These are phyloP conservation scores for Anthoptus insignis DNA, from an alignment of 2,888 invertebrate genomes.

Conservation along the genomic window DNA sequence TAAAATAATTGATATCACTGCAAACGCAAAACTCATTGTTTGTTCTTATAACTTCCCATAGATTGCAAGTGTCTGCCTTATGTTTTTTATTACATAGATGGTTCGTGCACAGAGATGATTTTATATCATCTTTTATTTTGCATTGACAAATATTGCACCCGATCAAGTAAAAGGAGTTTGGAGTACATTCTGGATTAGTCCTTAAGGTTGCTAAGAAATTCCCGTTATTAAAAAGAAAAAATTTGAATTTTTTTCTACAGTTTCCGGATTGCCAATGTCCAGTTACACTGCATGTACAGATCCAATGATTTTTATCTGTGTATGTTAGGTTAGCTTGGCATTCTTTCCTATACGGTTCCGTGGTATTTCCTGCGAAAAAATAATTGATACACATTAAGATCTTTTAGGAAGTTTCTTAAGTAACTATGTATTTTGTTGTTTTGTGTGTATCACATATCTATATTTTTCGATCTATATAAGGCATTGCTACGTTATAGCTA, in stretches of 20 bases:
- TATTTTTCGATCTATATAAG: too few relatives aligned
- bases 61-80: slow-evolving; percentile 58
- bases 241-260: slow-evolving; percentile 56
- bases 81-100: slow-evolving; percentile 54
- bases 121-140: slow-evolving; percentile 49
- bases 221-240: slow-evolving; percentile 46
- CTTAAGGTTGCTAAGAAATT: slow-evolving; percentile 38
- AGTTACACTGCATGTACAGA: slow-evolving; percentile 59
- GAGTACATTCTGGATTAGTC: slow-evolving; percentile 57
- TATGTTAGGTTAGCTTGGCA: slow-evolving; percentile 52
- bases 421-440: too few relatives aligned
- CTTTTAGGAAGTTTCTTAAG: too few relatives aligned
- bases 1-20: slow-evolving; percentile 60
- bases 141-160: slow-evolving; percentile 69
- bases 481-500: too few relatives aligned
- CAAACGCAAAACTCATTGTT: slow-evolving; percentile 61
- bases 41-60: slow-evolving; percentile 60
- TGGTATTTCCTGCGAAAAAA: slow-evolving; percentile 34
- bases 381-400: too few relatives aligned
- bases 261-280: slow-evolving; percentile 62
- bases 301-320: slow-evolving; percentile 51
- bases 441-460: too few relatives aligned
- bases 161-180: slow-evolving; percentile 55
- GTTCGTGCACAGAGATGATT: slow-evolving; percentile 57
- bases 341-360: slow-evolving; percentile 18